Percentiles rank a stretch among this genome's conserved stretches.
These are phyloP conservation scores for Dryas iulia DNA, from an alignment of 1,140 invertebrate species.

Conservation along the genomic window DNA sequence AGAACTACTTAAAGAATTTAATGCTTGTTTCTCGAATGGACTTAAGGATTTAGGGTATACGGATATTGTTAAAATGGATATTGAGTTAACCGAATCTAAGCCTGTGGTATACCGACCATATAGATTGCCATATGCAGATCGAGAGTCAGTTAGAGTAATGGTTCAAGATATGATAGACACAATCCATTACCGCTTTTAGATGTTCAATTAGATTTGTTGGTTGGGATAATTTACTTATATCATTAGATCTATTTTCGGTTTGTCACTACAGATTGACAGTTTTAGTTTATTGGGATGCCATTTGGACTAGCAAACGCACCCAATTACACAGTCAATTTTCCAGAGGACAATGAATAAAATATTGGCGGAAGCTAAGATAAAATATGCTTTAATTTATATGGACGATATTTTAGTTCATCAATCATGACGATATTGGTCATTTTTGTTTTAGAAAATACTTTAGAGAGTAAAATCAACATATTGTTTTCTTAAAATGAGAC, in stretches of 20 bases:
- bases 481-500: conserved; percentile 27
- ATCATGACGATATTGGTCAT: conserved; percentile 29
- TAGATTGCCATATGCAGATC: conserved; percentile 8
- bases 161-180: conserved; percentile 20
- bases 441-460: conserved; percentile 23
- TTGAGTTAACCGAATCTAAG: conserved; percentile 6
- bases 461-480: neutral
- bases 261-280: conserved; percentile 18
- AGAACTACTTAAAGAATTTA: conserved; percentile 5
- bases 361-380: conserved; percentile 7
- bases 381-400: conserved; percentile 11
- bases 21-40: conserved; percentile 13
- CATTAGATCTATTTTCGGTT: conserved; percentile 20
- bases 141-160: conserved; percentile 1
- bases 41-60: conserved; percentile 17
- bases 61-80: conserved; percentile 1
- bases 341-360: conserved; percentile 22
- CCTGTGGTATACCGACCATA: conserved; percentile 21
- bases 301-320: conserved; percentile 24
- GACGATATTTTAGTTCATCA: conserved; percentile 14
- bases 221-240: conserved; percentile 13
- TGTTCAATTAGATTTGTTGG: conserved; percentile 15
- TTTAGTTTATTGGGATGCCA: conserved; percentile 18
- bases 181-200: conserved; percentile 17
- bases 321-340: conserved; percentile 15